phyloP scores from a whole-genome alignment of 2,797 vertebrate genomes.

The Lutjanus campechanus region DNA sequence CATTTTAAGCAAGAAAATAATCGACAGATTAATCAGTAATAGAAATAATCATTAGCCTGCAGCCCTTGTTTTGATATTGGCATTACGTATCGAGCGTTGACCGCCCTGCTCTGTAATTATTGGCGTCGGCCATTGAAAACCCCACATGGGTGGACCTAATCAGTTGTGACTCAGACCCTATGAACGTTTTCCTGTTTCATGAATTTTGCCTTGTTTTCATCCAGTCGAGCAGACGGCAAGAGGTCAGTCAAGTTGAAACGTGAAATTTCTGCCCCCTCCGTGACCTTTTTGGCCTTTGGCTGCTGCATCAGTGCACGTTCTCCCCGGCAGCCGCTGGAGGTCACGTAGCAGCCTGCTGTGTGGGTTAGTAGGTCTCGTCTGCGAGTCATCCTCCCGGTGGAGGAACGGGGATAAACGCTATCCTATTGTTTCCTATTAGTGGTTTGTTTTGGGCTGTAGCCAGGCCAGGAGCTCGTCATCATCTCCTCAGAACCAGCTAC shows the following conservation, averaged over 20 bases:
- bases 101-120: too few species aligned
- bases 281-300: constrained; percentile 9
- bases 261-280: background rate
- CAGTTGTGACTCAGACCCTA: background rate
- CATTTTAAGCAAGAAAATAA: too few species aligned
- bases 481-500: constrained; percentile 11
- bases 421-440: constrained; percentile 46
- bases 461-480: constrained; percentile 25
- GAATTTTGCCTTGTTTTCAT: background rate
- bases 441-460: constrained; percentile 40
- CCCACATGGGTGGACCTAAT: too few species aligned
- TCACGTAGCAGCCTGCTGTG: constrained; percentile 15
- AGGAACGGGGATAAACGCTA: constrained; percentile 21
- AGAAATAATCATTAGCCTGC: too few species aligned
- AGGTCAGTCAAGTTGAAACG: background rate
- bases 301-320: background rate
- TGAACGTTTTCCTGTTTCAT: background rate
- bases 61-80: too few species aligned
- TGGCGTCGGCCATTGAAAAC: too few species aligned
- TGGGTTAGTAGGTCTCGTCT: constrained; percentile 22
- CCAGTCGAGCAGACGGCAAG: too few species aligned
- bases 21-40: too few species aligned
- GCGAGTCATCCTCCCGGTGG: constrained; percentile 18
- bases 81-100: too few species aligned
- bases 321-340: background rate